Conservation (phyloP, 2,888 invertebrate species). For the Stenotaenia linearis region DNA sequence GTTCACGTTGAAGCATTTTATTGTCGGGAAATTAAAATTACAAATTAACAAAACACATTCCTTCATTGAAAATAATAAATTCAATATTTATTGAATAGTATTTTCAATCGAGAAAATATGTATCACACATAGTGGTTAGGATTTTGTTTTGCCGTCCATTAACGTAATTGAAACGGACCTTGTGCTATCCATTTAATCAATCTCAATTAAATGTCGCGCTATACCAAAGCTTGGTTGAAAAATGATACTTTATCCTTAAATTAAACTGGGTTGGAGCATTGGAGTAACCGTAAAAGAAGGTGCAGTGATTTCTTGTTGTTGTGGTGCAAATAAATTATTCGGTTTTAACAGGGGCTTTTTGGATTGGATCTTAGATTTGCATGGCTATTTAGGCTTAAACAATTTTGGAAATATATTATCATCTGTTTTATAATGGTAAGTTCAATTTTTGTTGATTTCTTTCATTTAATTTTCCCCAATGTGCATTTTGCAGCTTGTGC, state of each 20-base stretch:
- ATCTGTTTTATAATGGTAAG: slow-evolving; percentile 9
- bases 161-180: slow-evolving; percentile 1
- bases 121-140: neutral
- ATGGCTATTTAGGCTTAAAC: neutral
- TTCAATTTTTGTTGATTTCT: neutral
- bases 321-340: neutral
- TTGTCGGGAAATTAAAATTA: no score
- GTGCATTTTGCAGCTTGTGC: slow-evolving; percentile 2
- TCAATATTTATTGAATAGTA: neutral
- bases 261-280: neutral
- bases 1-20: no score
- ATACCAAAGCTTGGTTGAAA: neutral
- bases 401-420: neutral
- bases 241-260: slow-evolving; percentile 4
- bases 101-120: neutral
- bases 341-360: neutral
- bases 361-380: neutral
- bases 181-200: neutral
- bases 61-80: neutral
- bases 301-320: neutral
- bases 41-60: no score
- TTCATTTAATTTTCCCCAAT: neutral
- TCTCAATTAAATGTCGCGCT: neutral
- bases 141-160: neutral
- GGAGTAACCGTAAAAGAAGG: neutral